phyloP scores from a whole-genome alignment of 2,797 vertebrate genomes.

The Helarctos malayanus region DNA sequence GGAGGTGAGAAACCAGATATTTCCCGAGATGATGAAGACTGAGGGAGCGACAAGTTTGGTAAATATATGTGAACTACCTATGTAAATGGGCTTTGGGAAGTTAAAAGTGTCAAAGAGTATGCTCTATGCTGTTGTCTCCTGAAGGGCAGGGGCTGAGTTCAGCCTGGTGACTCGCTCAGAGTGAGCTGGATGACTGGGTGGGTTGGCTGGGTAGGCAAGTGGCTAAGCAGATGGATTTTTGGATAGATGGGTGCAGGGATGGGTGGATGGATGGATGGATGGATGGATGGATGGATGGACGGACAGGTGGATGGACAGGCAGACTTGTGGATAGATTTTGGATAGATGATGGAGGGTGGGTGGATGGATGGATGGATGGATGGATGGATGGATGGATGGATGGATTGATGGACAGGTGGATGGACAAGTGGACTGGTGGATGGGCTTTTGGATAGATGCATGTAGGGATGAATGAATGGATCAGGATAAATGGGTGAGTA shows the following conservation, averaged over 20 bases:
- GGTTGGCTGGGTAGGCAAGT: background rate
- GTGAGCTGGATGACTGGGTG: background rate
- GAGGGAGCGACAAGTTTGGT: background rate
- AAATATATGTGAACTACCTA: background rate
- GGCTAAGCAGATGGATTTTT: background rate
- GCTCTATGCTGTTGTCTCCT: background rate
- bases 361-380: background rate
- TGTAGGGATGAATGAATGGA: background rate
- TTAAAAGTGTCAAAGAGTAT: background rate
- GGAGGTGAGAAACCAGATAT: background rate
- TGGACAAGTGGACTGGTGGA: background rate
- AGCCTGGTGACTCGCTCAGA: background rate
- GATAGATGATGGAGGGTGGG: background rate
- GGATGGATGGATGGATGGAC: background rate
- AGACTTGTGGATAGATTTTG: no score
- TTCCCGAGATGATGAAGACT: background rate
- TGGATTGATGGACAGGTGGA: no score
- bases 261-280: background rate
- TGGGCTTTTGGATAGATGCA: background rate
- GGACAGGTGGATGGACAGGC: background rate
- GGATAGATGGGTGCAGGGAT: background rate
- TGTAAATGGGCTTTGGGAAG: background rate
- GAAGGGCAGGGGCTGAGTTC: background rate
- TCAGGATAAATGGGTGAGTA: background rate
- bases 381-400: background rate